Evolutionary conservation across 2,888 invertebrate species (phyloP).

Genomic region (Leucophora obtusa): DNA sequence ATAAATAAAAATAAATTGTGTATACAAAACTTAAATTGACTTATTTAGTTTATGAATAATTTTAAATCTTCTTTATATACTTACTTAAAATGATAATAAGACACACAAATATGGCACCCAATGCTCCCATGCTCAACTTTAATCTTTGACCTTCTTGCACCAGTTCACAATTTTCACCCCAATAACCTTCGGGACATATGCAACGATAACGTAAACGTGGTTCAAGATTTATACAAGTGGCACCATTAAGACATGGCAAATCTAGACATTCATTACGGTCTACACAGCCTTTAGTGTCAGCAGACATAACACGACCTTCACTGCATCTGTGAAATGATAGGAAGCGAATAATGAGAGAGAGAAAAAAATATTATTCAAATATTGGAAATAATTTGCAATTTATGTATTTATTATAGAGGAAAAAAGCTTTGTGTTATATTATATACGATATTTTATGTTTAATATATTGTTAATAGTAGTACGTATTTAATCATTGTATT

Average conservation of each 20-base stretch:
- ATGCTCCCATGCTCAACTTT: constrained; percentile 96
- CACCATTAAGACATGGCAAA: constrained; percentile 95
- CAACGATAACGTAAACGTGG: constrained; percentile 92
- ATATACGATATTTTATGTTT: no score
- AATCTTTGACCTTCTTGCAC: constrained; percentile 96
- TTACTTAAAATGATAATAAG: constrained; percentile 97
- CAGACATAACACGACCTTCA: constrained; percentile 93
- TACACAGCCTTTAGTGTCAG: constrained; percentile 94
- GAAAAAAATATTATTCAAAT: neutral
- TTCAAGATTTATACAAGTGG: constrained; percentile 94
- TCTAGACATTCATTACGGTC: constrained; percentile 97
- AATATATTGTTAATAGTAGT: no score
- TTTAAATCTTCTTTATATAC: constrained; percentile 77
- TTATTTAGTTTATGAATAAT: neutral
- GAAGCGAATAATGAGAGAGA: neutral
- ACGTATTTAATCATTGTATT: no score
- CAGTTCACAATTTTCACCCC: constrained; percentile 96
- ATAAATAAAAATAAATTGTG: neutral
- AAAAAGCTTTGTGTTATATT: no score
- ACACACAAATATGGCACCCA: constrained; percentile 98
- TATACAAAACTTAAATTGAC: no score
- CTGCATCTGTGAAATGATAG: constrained; percentile 85
- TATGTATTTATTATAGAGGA: no score
- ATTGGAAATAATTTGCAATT: neutral
- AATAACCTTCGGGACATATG: constrained; percentile 93